Evolutionary conservation across 1,140 invertebrate species (phyloP), one percentile per base, ranked within the genome.

Genomic region (Pseudomyrmex dendroicus): DNA sequence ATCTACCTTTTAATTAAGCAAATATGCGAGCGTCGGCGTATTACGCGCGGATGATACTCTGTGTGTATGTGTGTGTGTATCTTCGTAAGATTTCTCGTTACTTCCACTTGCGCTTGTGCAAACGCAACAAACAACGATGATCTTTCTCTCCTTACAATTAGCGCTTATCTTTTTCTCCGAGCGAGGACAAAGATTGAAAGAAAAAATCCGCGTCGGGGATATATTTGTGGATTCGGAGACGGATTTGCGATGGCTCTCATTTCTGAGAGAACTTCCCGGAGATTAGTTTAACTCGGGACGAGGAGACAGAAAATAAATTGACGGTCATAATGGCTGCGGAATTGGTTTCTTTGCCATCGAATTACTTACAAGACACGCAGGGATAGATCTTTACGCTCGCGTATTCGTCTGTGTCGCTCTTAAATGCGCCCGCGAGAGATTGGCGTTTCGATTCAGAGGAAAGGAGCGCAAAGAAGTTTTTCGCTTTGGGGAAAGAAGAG

Each of bases 1-100:
- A 80, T 80, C 76, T 80, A 59, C 64, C 44, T 48, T 80, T 80
- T 80, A 80, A 70, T 80, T 80, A 80, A 80, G 64, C 76, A 80
- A 80, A 80, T 80, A 80, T 50, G 76, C 66, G 66, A 70, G 76
- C n/a, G 15, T 56, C 17, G 44, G 35, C 35, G 35, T n/a, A 54
- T 68, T 68, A 68, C 35, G 35, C 35, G 44, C 44, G 56, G 66
- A 80, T 59, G 54, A 35, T 50, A 35, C 46, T 7, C 5, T 35
- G 35, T 35, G 35, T 35, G 25, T 35, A 1, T 25, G 25, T 25
- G 2, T 35, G 5, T 35, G 35, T 35, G 35, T 35, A 48, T 68
- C 17, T 68, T 68, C 52, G 22, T 25, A 48, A 59, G 15, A 70
- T 78, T 59, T 22, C 44, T 70, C 44, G 44, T 17, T 56, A 48